Evolutionary conservation across 2,888 invertebrate genomes (phyloP).

Genomic region (Dynastes grantii): DNA sequence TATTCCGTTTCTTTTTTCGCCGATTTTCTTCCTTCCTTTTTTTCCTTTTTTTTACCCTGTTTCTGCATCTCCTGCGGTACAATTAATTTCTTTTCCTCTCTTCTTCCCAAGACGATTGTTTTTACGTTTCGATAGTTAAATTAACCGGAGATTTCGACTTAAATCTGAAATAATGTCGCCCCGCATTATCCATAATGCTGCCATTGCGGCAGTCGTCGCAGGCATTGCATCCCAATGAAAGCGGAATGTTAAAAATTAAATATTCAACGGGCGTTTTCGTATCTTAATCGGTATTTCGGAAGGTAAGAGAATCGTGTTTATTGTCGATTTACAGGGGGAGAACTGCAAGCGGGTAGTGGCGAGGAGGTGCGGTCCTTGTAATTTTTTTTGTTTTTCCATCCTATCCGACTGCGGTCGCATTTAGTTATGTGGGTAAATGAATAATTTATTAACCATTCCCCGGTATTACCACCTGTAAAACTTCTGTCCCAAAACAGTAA

Average conservation of each 20-base stretch:
- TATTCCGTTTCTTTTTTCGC: slow-evolving; percentile 30
- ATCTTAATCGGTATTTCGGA: slow-evolving; percentile 24
- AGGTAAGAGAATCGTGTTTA: slow-evolving; percentile 35
- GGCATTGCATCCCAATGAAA: neutral
- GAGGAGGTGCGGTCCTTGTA: slow-evolving; percentile 27
- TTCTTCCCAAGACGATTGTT: slow-evolving; percentile 38
- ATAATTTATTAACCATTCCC: slow-evolving; percentile 38
- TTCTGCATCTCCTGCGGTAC: slow-evolving; percentile 16
- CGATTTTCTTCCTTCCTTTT: slow-evolving; percentile 8
- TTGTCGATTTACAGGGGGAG: slow-evolving; percentile 17
- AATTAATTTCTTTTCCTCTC: slow-evolving; percentile 37
- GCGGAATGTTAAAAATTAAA: slow-evolving; percentile 31
- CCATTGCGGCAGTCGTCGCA: neutral
- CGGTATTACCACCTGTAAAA: slow-evolving; percentile 38
- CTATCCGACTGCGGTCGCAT: neutral
- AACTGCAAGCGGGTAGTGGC: neutral
- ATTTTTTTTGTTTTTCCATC: slow-evolving; percentile 11
- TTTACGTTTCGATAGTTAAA: slow-evolving; percentile 49
- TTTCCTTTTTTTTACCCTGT: neutral
- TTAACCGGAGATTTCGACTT: slow-evolving; percentile 34
- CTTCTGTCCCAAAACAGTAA: slow-evolving; percentile 38
- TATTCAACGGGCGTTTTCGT: slow-evolving; percentile 36
- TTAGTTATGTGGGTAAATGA: slow-evolving; percentile 28
- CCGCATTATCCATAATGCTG: slow-evolving; percentile 21
- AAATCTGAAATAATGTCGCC: slow-evolving; percentile 45